Conservation (phyloP, 2,888 invertebrate species). For the Polymixis lichenea region DNA sequence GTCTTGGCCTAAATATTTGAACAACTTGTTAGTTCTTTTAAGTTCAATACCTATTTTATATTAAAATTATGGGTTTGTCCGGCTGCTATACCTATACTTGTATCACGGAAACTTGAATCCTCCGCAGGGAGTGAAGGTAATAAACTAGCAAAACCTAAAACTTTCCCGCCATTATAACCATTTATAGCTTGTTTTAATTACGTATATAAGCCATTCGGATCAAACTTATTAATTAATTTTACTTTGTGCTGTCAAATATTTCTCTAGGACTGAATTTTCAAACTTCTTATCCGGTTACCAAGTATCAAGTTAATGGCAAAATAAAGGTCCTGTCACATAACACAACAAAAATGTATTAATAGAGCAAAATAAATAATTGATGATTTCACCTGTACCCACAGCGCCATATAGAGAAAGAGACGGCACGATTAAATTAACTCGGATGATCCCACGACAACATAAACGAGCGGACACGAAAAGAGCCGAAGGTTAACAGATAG, state of each 20-base stretch:
- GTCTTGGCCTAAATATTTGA: constrained; percentile 3
- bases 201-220: constrained; percentile 30
- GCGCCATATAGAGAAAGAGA: constrained; percentile 48
- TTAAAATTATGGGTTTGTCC: background rate
- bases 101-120: constrained; percentile 39
- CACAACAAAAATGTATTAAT: background rate
- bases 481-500: constrained; percentile 65
- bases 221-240: constrained; percentile 19
- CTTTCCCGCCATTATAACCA: constrained; percentile 36
- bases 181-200: constrained; percentile 50
- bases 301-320: too few species aligned
- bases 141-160: constrained; percentile 46
- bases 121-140: constrained; percentile 33
- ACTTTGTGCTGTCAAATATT: constrained; percentile 1
- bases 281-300: too few species aligned
- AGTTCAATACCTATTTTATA: background rate
- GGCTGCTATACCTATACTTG: constrained; percentile 1
- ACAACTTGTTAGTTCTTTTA: constrained; percentile 1
- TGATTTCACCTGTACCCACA: constrained; percentile 42
- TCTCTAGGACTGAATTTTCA: background rate
- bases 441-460: constrained; percentile 63
- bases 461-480: constrained; percentile 56
- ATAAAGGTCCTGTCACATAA: background rate
- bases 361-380: constrained; percentile 9
- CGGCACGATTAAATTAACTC: constrained; percentile 64